Evolutionary conservation across 1,140 invertebrate species (phyloP).

Genomic region (Xylocopa sonorina): DNA sequence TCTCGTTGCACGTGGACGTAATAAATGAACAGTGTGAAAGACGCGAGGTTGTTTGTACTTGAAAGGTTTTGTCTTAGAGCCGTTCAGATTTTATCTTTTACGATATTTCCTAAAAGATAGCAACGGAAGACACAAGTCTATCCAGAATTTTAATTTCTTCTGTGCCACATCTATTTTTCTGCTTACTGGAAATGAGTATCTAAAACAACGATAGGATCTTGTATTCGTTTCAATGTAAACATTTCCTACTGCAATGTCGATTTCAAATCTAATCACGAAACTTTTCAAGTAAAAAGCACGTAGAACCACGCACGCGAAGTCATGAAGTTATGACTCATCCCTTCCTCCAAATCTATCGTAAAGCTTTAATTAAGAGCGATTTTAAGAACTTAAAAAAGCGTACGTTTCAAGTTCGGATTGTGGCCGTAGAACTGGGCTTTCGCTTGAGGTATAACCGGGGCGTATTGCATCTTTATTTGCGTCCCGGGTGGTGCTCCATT

Average conservation of each 20-base stretch:
- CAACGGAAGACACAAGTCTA: too few relatives aligned
- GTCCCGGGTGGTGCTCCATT: constrained; percentile 77
- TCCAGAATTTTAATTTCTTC: too few relatives aligned
- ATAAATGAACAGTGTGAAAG: not conserved
- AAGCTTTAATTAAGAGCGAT: not conserved
- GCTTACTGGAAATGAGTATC: too few relatives aligned
- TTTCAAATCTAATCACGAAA: not conserved
- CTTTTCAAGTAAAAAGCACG: not conserved
- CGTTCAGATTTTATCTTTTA: too few relatives aligned
- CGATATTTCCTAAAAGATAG: too few relatives aligned
- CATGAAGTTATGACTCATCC: too few relatives aligned
- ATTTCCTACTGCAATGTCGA: too few relatives aligned
- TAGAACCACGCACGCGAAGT: too few relatives aligned
- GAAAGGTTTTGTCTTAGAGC: not conserved
- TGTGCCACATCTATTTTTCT: too few relatives aligned
- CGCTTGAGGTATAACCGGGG: constrained; percentile 82
- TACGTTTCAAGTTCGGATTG: constrained; percentile 91
- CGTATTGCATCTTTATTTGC: constrained; percentile 81
- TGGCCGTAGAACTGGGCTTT: constrained; percentile 91
- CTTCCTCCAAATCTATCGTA: too few relatives aligned
- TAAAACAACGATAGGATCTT: too few relatives aligned
- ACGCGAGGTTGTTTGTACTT: not conserved
- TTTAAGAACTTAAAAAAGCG: constrained; percentile 58
- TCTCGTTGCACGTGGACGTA: not conserved
- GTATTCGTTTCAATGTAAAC: too few relatives aligned